Base-by-base conservation (phyloP, 2,888 invertebrate genomes). In the Aphodius sticticus region DNA sequence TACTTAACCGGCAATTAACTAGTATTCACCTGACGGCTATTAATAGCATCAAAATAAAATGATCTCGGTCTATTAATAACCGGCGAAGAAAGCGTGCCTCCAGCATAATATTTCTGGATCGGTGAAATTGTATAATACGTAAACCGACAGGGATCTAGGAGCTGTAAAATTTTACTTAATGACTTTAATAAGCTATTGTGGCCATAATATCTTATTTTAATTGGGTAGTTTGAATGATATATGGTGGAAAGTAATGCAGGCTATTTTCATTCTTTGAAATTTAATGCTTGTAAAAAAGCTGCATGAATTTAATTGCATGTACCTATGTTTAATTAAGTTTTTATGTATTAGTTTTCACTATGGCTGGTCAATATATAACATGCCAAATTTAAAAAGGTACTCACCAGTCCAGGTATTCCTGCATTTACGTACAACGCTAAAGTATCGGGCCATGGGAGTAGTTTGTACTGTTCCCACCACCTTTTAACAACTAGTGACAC, bases 381-480 rank as follows among this genome's bases (percentile, higher is more conserved):
- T 53, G 12, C 7, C 1, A 5, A 12, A 53, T 53, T 9, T 7
- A 9, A 53, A 53, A 53, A 53, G 90, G 89, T 91, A 93, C 95
- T 94, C 90, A 96, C 96, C 92, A 94, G 95, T 90, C 97, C 97
- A 85, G 96, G 96, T 88, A 97, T 96, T 83, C 95, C 96, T 6
- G 97, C 96, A 85, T 96, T 96, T 89, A 97, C 95, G 90, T 97
- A 97, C 82, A 97, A 93, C 72, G 96, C 97, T 85, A 97, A 92
- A 82, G 96, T 96, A 90, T 98, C 98, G 0, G 97, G 97, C 97
- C 97, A 97, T 6, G 98, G 97, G 83, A 98, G 91, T 82, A 96
- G 91, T 89, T 95, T 94, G 91, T 97, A 97, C 89, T 98, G 97
- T 87, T 97, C 96, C 97, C 97, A 98, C 97, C 97, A 98, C 85